phyloP scores from a whole-genome alignment of 2,888 invertebrate species.

The Anoncus sp. region DNA sequence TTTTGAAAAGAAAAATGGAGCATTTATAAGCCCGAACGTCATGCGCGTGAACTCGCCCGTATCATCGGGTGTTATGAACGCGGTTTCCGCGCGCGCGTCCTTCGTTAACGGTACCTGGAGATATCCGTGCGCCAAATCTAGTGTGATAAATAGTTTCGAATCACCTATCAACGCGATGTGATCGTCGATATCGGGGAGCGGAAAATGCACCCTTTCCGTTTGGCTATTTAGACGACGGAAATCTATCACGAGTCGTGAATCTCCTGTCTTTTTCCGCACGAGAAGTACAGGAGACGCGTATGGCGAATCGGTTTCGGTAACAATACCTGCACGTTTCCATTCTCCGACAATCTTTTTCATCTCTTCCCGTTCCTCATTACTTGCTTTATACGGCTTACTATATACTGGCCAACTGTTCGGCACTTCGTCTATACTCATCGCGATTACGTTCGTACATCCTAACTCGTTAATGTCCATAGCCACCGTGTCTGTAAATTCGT shows the following conservation, averaged over 20 bases:
- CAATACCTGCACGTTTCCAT: not conserved
- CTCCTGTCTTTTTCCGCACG: not conserved
- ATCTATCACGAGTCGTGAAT: too few species aligned
- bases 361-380: not conserved
- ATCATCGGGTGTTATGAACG: too few species aligned
- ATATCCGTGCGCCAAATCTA: too few species aligned
- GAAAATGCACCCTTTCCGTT: not conserved
- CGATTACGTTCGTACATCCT: not conserved
- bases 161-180: too few species aligned
- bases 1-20: not conserved
- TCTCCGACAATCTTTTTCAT: not conserved
- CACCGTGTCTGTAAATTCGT: too few species aligned
- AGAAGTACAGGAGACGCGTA: not conserved
- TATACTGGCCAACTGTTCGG: not conserved
- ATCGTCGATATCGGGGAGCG: not conserved
- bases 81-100: not conserved
- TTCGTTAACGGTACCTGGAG: not conserved
- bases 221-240: not conserved
- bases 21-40: not conserved
- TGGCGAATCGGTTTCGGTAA: not conserved
- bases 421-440: not conserved
- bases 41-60: not conserved
- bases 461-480: not conserved
- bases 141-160: not conserved
- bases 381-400: not conserved